Conservation (phyloP, 2,888 invertebrate species). For the Dromius quadrimaculatus region DNA sequence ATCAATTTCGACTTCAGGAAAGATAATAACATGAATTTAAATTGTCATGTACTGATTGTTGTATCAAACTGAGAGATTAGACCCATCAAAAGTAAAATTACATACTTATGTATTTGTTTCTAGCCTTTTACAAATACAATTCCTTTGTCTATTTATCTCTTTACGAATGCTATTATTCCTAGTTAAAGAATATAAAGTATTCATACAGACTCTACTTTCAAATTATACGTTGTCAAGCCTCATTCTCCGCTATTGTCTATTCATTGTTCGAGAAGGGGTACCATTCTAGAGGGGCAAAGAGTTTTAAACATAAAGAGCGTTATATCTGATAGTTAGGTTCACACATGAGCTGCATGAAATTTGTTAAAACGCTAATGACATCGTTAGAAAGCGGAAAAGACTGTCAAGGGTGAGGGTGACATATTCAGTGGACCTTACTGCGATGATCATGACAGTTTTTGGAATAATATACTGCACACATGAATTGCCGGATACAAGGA, state of each 20-base stretch:
- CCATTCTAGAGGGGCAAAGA: constrained; percentile 9
- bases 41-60: too few relatives aligned
- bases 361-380: constrained; percentile 41
- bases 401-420: constrained; percentile 13
- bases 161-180: too few relatives aligned
- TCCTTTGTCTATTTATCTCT: too few relatives aligned
- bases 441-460: constrained; percentile 13
- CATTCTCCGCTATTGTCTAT: background rate
- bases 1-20: too few relatives aligned
- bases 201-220: constrained; percentile 21
- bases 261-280: background rate
- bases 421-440: constrained; percentile 1
- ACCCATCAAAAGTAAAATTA: too few relatives aligned
- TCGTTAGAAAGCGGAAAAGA: constrained; percentile 40
- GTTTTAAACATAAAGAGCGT: background rate
- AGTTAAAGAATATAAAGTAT: background rate
- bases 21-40: too few relatives aligned
- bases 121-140: too few relatives aligned
- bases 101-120: too few relatives aligned
- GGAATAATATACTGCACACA: constrained; percentile 16
- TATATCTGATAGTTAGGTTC: constrained; percentile 14
- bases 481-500: too few relatives aligned
- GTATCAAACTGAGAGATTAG: too few relatives aligned
- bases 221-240: constrained; percentile 45
- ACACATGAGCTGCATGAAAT: constrained; percentile 26